These are phyloP conservation scores for Drepana arcuata DNA, from an alignment of 1,140 invertebrate genomes.

Conservation along the genomic window DNA sequence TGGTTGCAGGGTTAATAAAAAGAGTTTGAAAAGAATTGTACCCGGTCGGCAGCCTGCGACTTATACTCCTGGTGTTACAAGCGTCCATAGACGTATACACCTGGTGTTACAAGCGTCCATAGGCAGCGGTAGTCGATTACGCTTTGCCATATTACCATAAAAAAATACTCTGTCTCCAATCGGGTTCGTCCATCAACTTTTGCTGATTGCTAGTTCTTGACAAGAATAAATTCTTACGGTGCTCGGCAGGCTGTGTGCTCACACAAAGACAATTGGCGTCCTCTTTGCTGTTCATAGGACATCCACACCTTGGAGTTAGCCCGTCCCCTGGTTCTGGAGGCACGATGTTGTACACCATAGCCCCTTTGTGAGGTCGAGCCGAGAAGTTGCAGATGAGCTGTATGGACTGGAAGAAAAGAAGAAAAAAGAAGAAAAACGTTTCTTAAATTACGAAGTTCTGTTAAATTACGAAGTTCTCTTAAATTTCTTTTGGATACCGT, in stretches of 20 bases:
- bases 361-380: slow-evolving; percentile 8
- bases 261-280: slow-evolving; percentile 42
- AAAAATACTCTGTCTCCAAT: no score
- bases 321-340: slow-evolving; percentile 12
- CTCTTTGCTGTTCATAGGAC: slow-evolving; percentile 32
- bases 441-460: not conserved
- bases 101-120: no score
- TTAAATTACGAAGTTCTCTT: not conserved
- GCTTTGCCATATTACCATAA: no score
- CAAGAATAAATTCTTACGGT: slow-evolving; percentile 12
- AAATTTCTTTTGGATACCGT: not conserved
- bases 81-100: no score
- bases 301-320: slow-evolving; percentile 25
- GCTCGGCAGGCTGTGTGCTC: slow-evolving; percentile 8
- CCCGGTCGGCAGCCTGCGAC: no score
- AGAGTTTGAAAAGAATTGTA: no score
- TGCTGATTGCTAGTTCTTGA: no score
- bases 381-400: slow-evolving; percentile 50
- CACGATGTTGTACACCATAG: slow-evolving; percentile 19
- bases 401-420: slow-evolving; percentile 24
- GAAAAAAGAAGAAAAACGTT: not conserved
- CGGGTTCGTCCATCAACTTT: no score
- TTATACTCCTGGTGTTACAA: no score
- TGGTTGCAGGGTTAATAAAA: no score
- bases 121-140: no score